Evolutionary conservation across 2,113 vertebrate genomes (phyloP).

Genomic region (Periophthalmus modestus): DNA sequence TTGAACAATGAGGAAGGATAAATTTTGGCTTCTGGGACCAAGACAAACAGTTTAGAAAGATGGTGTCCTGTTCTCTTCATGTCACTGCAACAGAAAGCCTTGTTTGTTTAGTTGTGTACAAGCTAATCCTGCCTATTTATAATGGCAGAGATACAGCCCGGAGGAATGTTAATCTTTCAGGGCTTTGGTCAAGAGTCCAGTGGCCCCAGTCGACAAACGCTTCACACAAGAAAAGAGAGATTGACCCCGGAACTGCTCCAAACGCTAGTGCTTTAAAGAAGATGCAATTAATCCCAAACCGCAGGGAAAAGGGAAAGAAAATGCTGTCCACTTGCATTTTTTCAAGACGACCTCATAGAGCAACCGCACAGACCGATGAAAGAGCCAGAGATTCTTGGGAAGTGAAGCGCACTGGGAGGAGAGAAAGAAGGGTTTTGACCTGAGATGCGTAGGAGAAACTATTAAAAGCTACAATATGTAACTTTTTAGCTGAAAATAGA

Average conservation of each 20-base stretch:
- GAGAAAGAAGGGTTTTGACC: constrained; percentile 26
- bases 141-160: constrained; percentile 56
- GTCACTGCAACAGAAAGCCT: constrained; percentile 26
- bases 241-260: constrained; percentile 27
- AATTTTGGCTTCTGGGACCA: constrained; percentile 13
- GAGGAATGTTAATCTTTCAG: constrained; percentile 75
- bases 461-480: too few relatives aligned
- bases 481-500: too few relatives aligned
- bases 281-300: constrained; percentile 39
- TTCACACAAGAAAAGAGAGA: constrained; percentile 27
- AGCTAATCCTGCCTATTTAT: constrained; percentile 65
- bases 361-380: constrained; percentile 33
- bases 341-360: constrained; percentile 30
- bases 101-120: constrained; percentile 59
- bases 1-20: constrained; percentile 20
- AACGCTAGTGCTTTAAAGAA: constrained; percentile 23
- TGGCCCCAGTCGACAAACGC: constrained; percentile 37
- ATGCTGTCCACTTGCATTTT: constrained; percentile 36
- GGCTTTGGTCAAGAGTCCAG: constrained; percentile 69
- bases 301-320: constrained; percentile 43
- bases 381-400: constrained; percentile 45
- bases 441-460: not conserved
- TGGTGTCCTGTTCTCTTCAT: constrained; percentile 11
- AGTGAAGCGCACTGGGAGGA: constrained; percentile 30
- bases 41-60: constrained; percentile 15